Conservation (phyloP, 2,797 vertebrate genomes). For the Trachurus trachurus region DNA sequence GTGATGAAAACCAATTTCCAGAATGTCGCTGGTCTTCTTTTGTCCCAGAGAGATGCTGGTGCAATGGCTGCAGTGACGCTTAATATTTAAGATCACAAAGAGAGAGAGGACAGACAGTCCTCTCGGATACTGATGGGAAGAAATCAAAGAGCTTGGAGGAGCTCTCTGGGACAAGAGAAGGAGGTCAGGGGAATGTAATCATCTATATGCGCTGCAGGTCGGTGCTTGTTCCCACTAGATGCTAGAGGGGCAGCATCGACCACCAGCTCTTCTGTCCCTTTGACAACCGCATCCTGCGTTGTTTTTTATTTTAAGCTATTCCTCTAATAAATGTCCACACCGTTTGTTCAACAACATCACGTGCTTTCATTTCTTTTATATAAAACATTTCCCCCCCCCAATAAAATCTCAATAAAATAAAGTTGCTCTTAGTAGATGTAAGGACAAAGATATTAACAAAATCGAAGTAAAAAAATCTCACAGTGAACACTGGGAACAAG, state of each 20-base stretch:
- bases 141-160: slow-evolving; percentile 26
- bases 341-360: slow-evolving; percentile 72
- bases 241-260: slow-evolving; percentile 58
- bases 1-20: slow-evolving; percentile 9
- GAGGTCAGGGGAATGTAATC: slow-evolving; percentile 43
- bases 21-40: slow-evolving; percentile 15
- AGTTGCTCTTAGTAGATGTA: slow-evolving; percentile 82
- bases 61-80: slow-evolving; percentile 53
- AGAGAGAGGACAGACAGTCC: slow-evolving; percentile 1
- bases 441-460: slow-evolving; percentile 82
- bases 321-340: slow-evolving; percentile 60
- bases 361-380: slow-evolving; percentile 76
- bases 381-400: slow-evolving; percentile 74
- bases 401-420: slow-evolving; percentile 87
- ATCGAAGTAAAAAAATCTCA: slow-evolving; percentile 77
- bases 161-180: slow-evolving; percentile 54
- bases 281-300: slow-evolving; percentile 50
- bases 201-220: slow-evolving; percentile 41
- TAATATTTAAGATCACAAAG: slow-evolving; percentile 23
- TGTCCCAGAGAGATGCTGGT: slow-evolving; percentile 68
- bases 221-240: slow-evolving; percentile 60
- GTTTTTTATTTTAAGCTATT: slow-evolving; percentile 18
- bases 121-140: slow-evolving; percentile 33
- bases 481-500: slow-evolving; percentile 82
- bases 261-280: slow-evolving; percentile 50